phyloP scores from a whole-genome alignment of 1,140 invertebrate species.

The Plodia interpunctella region DNA sequence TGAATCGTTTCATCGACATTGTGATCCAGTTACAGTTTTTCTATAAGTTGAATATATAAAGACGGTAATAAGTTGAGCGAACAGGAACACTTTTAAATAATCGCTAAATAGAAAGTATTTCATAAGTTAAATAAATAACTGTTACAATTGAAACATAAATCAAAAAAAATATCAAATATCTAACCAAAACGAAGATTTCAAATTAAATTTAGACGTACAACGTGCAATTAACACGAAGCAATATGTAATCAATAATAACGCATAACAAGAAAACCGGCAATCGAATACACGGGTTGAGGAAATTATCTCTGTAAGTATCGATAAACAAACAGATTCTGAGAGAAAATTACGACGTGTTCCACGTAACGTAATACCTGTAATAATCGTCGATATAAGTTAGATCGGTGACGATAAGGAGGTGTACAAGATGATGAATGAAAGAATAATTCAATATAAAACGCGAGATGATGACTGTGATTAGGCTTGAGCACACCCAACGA shows the following conservation, averaged over 20 bases:
- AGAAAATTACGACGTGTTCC: conserved; percentile 55
- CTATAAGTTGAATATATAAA: not conserved
- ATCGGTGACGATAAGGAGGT: conserved; percentile 62
- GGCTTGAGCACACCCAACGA: conserved; percentile 34
- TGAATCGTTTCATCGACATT: no score
- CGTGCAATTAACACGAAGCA: conserved; percentile 52
- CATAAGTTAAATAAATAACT: not conserved
- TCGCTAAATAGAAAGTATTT: no score
- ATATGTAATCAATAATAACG: conserved; percentile 59
- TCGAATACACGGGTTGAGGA: conserved; percentile 39
- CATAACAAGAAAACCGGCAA: conserved; percentile 37
- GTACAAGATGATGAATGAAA: conserved; percentile 62
- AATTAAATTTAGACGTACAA: conserved; percentile 41
- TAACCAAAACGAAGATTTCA: conserved; percentile 23
- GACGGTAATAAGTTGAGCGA: not conserved
- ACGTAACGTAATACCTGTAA: conserved; percentile 67
- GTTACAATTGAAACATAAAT: not conserved
- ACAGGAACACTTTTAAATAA: no score
- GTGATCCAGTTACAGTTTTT: no score
- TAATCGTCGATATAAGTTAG: conserved; percentile 59
- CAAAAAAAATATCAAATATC: conserved; percentile 6
- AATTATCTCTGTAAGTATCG: conserved; percentile 36
- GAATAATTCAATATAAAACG: conserved; percentile 56
- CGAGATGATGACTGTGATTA: conserved; percentile 53
- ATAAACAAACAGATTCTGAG: conserved; percentile 56